Percentiles rank a stretch among this genome's conserved stretches.
Conservation (phyloP, 2,797 vertebrate species). For the Trematomus bernacchii region DNA sequence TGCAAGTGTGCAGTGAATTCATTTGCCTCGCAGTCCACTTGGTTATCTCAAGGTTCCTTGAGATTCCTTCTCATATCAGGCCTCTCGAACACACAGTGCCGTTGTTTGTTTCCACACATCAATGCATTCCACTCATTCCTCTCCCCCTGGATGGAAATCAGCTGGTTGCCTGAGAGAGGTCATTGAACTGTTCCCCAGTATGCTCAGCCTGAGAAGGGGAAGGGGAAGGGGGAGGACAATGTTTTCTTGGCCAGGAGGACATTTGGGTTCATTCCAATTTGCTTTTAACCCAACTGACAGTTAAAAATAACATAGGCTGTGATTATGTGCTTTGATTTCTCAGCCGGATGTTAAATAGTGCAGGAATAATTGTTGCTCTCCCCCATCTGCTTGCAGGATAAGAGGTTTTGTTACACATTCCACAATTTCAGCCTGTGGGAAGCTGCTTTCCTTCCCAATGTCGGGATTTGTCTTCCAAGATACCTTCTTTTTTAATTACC, state of each 20-base stretch:
- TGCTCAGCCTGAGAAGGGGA: constrained; percentile 42
- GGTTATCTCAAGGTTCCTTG: constrained; percentile 56
- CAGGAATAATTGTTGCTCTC: constrained; percentile 33
- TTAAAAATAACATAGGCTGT: background rate
- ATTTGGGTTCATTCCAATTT: constrained; percentile 17
- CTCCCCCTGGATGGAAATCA: constrained; percentile 90
- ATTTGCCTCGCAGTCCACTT: constrained; percentile 32
- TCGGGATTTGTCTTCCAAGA: constrained; percentile 33
- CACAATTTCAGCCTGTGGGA: constrained; percentile 37
- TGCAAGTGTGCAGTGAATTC: constrained; percentile 4
- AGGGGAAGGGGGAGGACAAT: background rate
- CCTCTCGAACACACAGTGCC: constrained; percentile 87
- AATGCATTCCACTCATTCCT: constrained; percentile 96
- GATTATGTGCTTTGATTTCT: constrained; percentile 18
- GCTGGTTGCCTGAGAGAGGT: constrained; percentile 94
- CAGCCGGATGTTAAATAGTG: constrained; percentile 37
- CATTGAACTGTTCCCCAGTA: constrained; percentile 90
- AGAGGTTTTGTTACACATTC: constrained; percentile 63
- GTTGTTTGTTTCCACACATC: constrained; percentile 93
- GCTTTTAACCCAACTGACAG: constrained; percentile 18
- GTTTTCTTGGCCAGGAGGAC: background rate
- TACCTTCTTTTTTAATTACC: constrained; percentile 20
- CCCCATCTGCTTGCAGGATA: constrained; percentile 34
- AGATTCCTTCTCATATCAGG: constrained; percentile 67
- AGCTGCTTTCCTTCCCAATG: constrained; percentile 28